These are phyloP conservation scores for Philopotamus ludificatus DNA, from an alignment of 1,140 invertebrate genomes.

Conservation along the genomic window DNA sequence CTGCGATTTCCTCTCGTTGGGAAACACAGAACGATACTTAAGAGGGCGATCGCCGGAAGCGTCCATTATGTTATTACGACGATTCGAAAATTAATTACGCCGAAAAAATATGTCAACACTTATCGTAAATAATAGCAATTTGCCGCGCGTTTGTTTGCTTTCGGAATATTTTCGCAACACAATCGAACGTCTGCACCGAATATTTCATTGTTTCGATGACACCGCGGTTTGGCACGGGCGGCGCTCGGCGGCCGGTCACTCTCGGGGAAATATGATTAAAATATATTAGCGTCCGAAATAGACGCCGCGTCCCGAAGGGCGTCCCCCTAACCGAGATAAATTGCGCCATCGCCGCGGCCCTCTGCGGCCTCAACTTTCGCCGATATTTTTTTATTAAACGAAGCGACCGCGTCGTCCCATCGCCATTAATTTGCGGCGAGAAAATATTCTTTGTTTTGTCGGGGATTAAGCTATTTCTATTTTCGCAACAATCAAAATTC, in stretches of 20 bases:
- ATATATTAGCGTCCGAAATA: neutral
- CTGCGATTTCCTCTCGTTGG: neutral
- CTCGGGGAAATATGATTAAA: neutral
- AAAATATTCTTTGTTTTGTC: slow-evolving; percentile 1
- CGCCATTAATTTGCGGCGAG: neutral
- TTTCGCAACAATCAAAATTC: slow-evolving; percentile 10
- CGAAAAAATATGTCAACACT: no score
- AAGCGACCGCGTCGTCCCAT: neutral
- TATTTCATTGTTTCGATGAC: neutral
- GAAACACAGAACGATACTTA: neutral
- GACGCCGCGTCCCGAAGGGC: neutral
- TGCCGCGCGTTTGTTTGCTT: neutral
- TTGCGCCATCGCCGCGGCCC: neutral
- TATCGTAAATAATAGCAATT: neutral
- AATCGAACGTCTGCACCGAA: no score
- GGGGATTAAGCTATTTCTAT: neutral
- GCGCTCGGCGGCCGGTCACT: neutral
- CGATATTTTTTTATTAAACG: slow-evolving; percentile 2
- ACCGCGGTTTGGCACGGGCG: neutral
- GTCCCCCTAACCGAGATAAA: slow-evolving; percentile 1
- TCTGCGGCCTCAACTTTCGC: neutral
- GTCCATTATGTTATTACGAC: neutral
- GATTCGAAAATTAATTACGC: neutral
- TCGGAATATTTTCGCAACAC: no score
- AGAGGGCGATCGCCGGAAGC: neutral